Base-by-base conservation (phyloP, 2,888 invertebrate genomes). In the Lysandra coridon region DNA sequence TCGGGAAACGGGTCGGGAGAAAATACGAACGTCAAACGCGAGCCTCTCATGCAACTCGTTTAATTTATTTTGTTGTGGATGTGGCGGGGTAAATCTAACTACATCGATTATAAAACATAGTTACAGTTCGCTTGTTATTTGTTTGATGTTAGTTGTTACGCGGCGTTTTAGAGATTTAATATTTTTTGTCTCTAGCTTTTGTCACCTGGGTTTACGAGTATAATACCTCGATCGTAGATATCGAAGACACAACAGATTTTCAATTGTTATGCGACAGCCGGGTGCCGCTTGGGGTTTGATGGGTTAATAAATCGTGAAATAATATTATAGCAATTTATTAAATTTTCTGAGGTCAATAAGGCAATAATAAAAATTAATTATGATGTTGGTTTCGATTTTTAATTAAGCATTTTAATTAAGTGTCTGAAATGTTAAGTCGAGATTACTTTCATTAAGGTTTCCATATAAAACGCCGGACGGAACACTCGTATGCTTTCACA, bases 401-500 rank as follows among this genome's bases (percentile, higher is more conserved):
- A 69, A 33, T 33, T 69, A 69, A 69, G 53, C 49, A 33, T 49
- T 49, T 37, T 76, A 53, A 76, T 76, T 23, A 75, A 75, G 75
- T 14, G 57, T 4, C 23, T 44, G n/a, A 44, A 69, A 74, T 49
- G 53, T 49, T 75, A 57, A 33, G 76, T 57, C 33, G 23, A 57
- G 57, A 76, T 76, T 76, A 53, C 76, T 53, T 75, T 76, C 57
- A 57, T 76, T 57, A 76, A 44, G 74, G 74, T 57, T 75, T 75
- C 75, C 75, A 75, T 76, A 76, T 7, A 57, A 33, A 75, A 75
- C 33, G 33, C 17, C 49, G 44, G n/a, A 23, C 74, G 74, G 12
- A 44, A 74, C 53, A 33, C 69, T 53, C 76, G 30, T 53, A 57
- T 17, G 76, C 76, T 76, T 76, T 57, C 53, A 76, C 53, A 33